Base-by-base conservation (phyloP, 2,888 invertebrate species). In the Rhamphomyia laevipes region DNA sequence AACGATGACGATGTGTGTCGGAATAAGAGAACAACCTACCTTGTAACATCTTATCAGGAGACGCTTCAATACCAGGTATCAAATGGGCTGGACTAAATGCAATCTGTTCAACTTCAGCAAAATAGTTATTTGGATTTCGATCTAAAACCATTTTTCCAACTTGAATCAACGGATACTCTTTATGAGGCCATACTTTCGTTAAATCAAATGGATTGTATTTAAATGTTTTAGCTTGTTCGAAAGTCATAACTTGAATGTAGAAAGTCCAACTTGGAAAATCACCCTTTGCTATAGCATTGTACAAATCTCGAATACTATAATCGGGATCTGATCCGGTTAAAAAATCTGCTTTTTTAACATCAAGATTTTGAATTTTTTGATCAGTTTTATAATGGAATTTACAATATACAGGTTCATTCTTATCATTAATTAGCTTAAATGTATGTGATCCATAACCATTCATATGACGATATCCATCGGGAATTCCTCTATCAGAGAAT, bases 391-490 rank as follows among this genome's bases (percentile, higher is more conserved):
- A 85, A 67, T 95, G 94, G 76, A 94, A 95, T 75, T 94, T 96
- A 54, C 88, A 90, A 73, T 86, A 95, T 56, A 86, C 77, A 3
- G 80, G 73, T 43, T 85, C 79, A 1, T 84, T 81, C 49, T 82
- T 74, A 11, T 75, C 77, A 70, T 94, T 95, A 4, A 94, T 78
- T 55, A 93, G 67, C 66, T 93, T 93, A 68, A 90, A 96, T 1
- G 95, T 92, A 66, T 95, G 94, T 0, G 89, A 91, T 6, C 93
- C 93, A 63, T 91, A 95, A 38, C 95, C 95, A 64, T 95, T 89
- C 95, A 96, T 94, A 67, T 84, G 83, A 47, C 93, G 80, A 70
- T 82, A 84, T 17, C 95, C 94, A 69, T 94, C 89, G 9, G 95
- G 95, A 57, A 89, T 89, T 42, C 95, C 96, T 61, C 95, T 81